A percentile compares a stretch with the other conserved stretches of the same genome.
Conservation (phyloP, 2,113 vertebrate genomes). For the Caranx melampygus region DNA sequence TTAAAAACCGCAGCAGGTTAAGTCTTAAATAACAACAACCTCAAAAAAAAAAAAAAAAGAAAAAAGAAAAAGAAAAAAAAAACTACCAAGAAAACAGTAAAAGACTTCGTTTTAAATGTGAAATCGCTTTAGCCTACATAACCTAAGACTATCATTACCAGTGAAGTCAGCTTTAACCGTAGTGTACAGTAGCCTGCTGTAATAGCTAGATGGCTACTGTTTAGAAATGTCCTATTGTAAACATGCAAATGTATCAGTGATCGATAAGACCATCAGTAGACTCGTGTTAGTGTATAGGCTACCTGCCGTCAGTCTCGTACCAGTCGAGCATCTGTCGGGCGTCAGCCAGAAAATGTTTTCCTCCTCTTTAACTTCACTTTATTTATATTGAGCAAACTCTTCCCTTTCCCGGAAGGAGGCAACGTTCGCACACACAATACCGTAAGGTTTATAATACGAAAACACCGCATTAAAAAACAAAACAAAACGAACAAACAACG, state of each 20-base stretch:
- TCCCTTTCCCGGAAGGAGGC: constrained; percentile 77
- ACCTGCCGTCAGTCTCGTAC: constrained; percentile 50
- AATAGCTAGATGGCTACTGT: not conserved
- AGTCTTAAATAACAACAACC: too few species aligned
- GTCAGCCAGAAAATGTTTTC: constrained; percentile 23
- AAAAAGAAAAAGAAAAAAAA: not conserved
- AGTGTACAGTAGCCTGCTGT: not conserved
- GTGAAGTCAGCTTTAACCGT: not conserved
- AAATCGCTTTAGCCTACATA: not conserved
- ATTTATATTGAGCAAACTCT: constrained; percentile 9
- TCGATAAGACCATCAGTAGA: not conserved
- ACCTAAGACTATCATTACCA: constrained; percentile 33
- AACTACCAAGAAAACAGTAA: not conserved
- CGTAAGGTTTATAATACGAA: constrained; percentile 29
- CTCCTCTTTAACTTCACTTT: constrained; percentile 3
- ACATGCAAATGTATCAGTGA: not conserved
- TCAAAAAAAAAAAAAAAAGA: not conserved
- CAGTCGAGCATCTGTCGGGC: constrained; percentile 21
- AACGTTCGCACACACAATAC: constrained; percentile 47
- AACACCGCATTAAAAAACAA: not conserved
- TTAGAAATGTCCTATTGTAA: not conserved
- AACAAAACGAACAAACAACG: too few species aligned
- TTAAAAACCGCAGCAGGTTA: too few species aligned
- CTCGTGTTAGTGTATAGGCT: constrained; percentile 15
- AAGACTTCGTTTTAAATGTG: too few species aligned